A percentile compares a stretch with the other conserved stretches of the same genome.
Conservation (phyloP, 2,113 vertebrate species). For the Chionomys nivalis region DNA sequence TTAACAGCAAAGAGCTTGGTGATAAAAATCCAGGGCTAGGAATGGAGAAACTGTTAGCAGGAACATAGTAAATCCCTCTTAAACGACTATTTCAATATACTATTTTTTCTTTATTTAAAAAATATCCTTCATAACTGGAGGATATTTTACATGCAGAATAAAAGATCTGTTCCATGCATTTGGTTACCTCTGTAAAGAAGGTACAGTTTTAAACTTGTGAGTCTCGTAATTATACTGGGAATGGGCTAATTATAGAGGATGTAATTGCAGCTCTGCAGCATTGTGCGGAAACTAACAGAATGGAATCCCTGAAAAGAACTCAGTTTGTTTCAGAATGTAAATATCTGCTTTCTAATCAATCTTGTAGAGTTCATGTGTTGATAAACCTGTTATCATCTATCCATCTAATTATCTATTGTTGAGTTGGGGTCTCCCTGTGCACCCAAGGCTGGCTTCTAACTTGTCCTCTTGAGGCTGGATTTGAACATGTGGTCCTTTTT, state of each 20-base stretch:
- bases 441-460: not conserved
- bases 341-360: constrained; percentile 61
- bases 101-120: constrained; percentile 52
- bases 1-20: constrained; percentile 31
- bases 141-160: constrained; percentile 42
- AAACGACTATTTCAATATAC: constrained; percentile 27
- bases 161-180: constrained; percentile 40
- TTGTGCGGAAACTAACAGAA: constrained; percentile 70
- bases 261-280: constrained; percentile 62
- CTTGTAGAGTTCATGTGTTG: constrained; percentile 42
- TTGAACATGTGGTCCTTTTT: not conserved
- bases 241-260: constrained; percentile 64
- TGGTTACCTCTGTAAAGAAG: constrained; percentile 34
- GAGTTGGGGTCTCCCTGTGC: not conserved
- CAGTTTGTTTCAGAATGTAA: constrained; percentile 34
- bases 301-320: constrained; percentile 40
- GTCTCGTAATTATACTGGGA: constrained; percentile 62
- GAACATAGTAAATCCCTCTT: constrained; percentile 30
- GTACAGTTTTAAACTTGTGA: constrained; percentile 67
- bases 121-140: constrained; percentile 27
- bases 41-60: constrained; percentile 15
- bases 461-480: not conserved
- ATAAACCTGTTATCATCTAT: not conserved
- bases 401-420: not conserved
- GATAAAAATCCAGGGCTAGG: constrained; percentile 15